Evolutionary conservation across 2,888 invertebrate genomes (phyloP).

Genomic region (Platycnemis pennipes): DNA sequence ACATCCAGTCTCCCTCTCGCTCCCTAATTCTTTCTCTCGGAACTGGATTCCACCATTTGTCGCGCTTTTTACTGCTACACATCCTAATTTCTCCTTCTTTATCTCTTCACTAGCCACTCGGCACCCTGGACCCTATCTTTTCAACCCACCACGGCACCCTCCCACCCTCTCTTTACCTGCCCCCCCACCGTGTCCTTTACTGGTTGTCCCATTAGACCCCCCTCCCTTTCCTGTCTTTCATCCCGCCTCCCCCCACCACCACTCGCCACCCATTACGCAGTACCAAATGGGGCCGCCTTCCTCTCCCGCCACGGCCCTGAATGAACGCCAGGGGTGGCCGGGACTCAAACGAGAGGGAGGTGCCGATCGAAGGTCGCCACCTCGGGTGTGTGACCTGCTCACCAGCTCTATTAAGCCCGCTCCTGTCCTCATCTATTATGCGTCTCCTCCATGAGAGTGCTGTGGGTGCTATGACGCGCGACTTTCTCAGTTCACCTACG

Average conservation of each 20-base stretch:
- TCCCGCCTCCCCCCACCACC: neutral
- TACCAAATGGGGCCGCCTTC: neutral
- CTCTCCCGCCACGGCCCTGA: neutral
- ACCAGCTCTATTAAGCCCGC: too few relatives aligned
- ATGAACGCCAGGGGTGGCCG: neutral
- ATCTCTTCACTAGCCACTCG: conserved; percentile 53
- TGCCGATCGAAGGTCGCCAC: neutral
- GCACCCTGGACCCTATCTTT: conserved; percentile 17
- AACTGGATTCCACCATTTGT: conserved; percentile 62
- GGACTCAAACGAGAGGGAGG: neutral
- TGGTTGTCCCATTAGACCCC: conserved; percentile 8
- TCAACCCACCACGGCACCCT: neutral
- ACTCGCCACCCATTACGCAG: neutral
- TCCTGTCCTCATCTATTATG: too few relatives aligned
- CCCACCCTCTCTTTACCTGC: neutral
- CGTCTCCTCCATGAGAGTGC: too few relatives aligned
- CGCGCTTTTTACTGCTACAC: conserved; percentile 56
- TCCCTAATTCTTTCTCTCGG: conserved; percentile 42
- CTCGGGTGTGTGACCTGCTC: too few relatives aligned
- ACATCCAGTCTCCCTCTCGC: neutral
- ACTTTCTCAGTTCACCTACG: too few relatives aligned
- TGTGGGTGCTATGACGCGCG: too few relatives aligned
- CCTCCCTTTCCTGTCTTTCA: neutral
- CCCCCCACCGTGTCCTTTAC: neutral
- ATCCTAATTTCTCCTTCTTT: conserved; percentile 63